These are phyloP conservation scores for Spisula subtruncata DNA, from an alignment of 2,888 invertebrate genomes.

Conservation along the genomic window DNA sequence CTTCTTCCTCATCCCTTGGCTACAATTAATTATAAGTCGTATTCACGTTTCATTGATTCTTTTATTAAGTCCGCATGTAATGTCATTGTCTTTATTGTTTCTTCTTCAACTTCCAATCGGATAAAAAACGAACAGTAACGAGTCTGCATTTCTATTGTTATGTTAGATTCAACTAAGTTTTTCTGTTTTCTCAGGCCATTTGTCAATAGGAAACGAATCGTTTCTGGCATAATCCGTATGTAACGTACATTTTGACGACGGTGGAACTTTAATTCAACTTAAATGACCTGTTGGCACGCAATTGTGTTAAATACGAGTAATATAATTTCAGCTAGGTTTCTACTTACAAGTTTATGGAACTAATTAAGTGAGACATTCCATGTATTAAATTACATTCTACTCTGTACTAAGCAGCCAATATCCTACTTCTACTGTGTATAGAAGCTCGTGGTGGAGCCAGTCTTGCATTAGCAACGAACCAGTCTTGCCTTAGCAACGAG, in stretches of 20 bases:
- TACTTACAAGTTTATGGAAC: not conserved
- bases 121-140: not conserved
- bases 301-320: not conserved
- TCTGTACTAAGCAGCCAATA: no score
- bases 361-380: no score
- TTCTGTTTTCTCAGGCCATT: not conserved
- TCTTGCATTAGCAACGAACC: no score
- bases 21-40: not conserved
- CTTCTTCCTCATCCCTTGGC: not conserved
- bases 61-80: not conserved
- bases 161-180: not conserved
- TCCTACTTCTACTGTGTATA: no score
- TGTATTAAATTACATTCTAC: no score
- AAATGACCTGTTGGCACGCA: not conserved
- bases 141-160: not conserved
- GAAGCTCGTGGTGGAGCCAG: no score
- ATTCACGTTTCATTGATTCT: conserved; percentile 7
- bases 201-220: not conserved
- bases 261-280: not conserved
- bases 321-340: not conserved
- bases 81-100: not conserved
- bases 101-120: not conserved
- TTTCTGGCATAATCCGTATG: conserved; percentile 16
- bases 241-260: not conserved
- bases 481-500: no score